phyloP scores from a whole-genome alignment of 2,888 invertebrate genomes.

The Psylliodes chrysocephalus region DNA sequence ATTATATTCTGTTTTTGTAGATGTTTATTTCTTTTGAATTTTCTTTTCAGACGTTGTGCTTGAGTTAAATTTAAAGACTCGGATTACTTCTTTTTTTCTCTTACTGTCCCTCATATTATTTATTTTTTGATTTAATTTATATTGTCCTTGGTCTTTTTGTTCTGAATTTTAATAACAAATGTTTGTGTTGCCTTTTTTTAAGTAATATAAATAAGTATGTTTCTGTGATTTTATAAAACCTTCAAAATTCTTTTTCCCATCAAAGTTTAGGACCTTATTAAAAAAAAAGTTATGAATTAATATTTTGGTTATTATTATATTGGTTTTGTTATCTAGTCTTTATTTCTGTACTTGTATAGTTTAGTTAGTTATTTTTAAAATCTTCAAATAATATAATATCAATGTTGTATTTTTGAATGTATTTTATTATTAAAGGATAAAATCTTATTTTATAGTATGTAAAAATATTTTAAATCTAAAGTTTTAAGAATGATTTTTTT shows the following conservation, averaged over 20 bases:
- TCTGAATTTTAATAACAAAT: too few species aligned
- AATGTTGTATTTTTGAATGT: neutral
- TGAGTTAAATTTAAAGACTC: too few species aligned
- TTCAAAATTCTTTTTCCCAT: constrained; percentile 34
- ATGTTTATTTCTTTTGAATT: too few species aligned
- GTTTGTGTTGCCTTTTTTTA: too few species aligned
- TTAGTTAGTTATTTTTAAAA: constrained; percentile 28
- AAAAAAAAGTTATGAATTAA: constrained; percentile 36
- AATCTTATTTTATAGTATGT: constrained; percentile 34
- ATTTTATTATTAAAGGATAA: constrained; percentile 32
- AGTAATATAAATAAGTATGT: constrained; percentile 29
- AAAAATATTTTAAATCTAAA: constrained; percentile 51
- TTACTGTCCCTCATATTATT: too few species aligned
- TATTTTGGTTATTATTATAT: constrained; percentile 48
- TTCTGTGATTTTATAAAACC: constrained; percentile 46
- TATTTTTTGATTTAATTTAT: too few species aligned
- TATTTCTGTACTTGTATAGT: constrained; percentile 52
- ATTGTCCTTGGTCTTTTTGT: too few species aligned
- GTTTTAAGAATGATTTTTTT: constrained; percentile 45
- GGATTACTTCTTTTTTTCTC: too few species aligned
- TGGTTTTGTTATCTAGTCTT: constrained; percentile 60
- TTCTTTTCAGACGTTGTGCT: too few species aligned
- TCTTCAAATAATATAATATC: constrained; percentile 30
- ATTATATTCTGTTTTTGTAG: too few species aligned
- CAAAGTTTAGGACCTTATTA: constrained; percentile 36